Percentiles rank a stretch among this genome's conserved stretches.
Conservation (phyloP, 2,888 invertebrate genomes). For the Sylvicola fuscatus region DNA sequence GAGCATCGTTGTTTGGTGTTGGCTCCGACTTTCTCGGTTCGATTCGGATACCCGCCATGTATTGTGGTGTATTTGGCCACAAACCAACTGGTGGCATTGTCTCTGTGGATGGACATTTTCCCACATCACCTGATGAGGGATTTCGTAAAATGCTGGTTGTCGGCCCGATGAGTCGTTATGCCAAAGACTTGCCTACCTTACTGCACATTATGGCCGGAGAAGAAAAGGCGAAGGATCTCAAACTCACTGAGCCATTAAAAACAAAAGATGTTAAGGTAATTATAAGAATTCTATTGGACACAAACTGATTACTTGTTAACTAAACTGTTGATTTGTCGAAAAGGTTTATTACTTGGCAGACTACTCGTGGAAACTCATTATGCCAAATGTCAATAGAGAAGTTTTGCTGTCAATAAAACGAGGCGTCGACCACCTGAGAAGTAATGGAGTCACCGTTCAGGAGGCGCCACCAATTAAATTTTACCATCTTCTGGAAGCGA, state of each 20-base stretch:
- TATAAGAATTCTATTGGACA: too few relatives aligned
- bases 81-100: constrained; percentile 52
- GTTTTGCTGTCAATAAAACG: too few relatives aligned
- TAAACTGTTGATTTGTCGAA: too few relatives aligned
- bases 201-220: constrained; percentile 36
- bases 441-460: too few relatives aligned
- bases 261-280: constrained; percentile 27
- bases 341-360: too few relatives aligned
- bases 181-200: constrained; percentile 49
- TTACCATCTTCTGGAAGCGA: too few relatives aligned
- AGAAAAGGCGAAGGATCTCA: constrained; percentile 22
- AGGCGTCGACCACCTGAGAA: too few relatives aligned
- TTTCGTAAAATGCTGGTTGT: constrained; percentile 32
- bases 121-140: constrained; percentile 27
- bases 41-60: constrained; percentile 66
- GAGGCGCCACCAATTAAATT: too few relatives aligned
- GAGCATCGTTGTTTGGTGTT: constrained; percentile 55
- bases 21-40: constrained; percentile 79
- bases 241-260: constrained; percentile 30
- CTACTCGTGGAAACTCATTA: too few relatives aligned
- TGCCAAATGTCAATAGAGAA: too few relatives aligned
- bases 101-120: constrained; percentile 38
- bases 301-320: too few relatives aligned
- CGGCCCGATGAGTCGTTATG: constrained; percentile 62
- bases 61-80: constrained; percentile 74